Base-by-base conservation (phyloP, 1,140 invertebrate species). In the Monomorium pharaonis region DNA sequence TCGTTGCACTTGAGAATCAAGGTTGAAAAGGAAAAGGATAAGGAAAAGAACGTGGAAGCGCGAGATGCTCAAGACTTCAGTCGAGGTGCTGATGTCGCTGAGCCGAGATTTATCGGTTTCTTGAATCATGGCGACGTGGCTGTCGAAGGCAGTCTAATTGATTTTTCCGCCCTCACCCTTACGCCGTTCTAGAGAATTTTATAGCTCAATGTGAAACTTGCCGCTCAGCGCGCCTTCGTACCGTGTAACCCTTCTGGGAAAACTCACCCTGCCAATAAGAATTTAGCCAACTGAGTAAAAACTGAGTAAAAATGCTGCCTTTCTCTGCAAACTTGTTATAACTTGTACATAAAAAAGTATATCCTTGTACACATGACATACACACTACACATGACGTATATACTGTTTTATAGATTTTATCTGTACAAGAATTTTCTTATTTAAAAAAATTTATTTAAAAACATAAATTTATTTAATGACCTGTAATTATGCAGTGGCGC, bases 81-180 rank as follows among this genome's bases (percentile, higher is more conserved):
- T 63, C 80, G 67, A 85, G 88, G 85, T 90, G 85, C 69, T 87
- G 88, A 90, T 87, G 76, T 89, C 88, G 89, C 51, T 84, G 70
- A 67, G 87, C 67, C 63, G 87, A 87, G 90, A 91, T 91, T 91
- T 91, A 91, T 91, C 89, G 89, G 81, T 90, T 91, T 91, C 84
- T 78, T 89, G 90, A 91, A 91, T 91, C 90, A 91, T 87, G 89
- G 62, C 89, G 88, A 91, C 88, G 90, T 91, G 88, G 90, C 86
- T 91, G 90, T 91, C 88, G 88, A 86, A 91, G 89, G 88, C 89
- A 91, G 86, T 89, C 90, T 91, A 91, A 91, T 91, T 91, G 90
- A 91, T 90, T 91, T 91, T 91, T 88, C 90, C 85, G 80, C 58
- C 86, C 81, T 69, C 47, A 60, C 44, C 16, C 77, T 33, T 37